Percentiles rank a stretch among this genome's conserved stretches.
Evolutionary conservation across 2,797 vertebrate genomes (phyloP).

Genomic region (Sebastolobus alascanus): DNA sequence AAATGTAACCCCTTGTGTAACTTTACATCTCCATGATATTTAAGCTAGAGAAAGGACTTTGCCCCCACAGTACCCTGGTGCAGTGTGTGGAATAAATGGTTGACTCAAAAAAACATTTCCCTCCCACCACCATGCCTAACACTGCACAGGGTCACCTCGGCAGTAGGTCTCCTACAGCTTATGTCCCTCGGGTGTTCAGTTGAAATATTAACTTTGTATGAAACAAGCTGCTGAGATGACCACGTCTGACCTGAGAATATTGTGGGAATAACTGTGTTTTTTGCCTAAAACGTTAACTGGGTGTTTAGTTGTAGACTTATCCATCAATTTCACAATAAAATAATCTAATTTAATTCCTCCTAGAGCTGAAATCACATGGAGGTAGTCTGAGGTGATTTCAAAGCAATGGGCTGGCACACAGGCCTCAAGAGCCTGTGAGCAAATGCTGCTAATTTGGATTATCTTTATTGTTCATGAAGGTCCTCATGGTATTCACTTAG

Average conservation of each 20-base stretch:
- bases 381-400: neutral
- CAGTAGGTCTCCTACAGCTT: conserved; percentile 25
- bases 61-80: conserved; percentile 26
- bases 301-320: conserved; percentile 1
- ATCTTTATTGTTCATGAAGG: conserved; percentile 2
- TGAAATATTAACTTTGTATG: conserved; percentile 30
- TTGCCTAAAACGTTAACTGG: neutral
- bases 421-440: neutral
- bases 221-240: conserved; percentile 31
- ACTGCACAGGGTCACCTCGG: conserved; percentile 29
- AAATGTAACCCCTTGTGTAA: conserved; percentile 48
- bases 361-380: conserved; percentile 12
- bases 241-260: conserved; percentile 35
- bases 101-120: conserved; percentile 52
- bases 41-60: conserved; percentile 64
- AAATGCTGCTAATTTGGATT: conserved; percentile 10
- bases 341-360: neutral
- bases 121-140: conserved; percentile 42
- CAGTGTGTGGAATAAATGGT: conserved; percentile 61
- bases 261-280: neutral
- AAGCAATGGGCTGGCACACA: neutral
- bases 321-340: conserved; percentile 7
- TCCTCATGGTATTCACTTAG: neutral
- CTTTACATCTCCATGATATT: conserved; percentile 61
- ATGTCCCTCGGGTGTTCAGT: conserved; percentile 13